Evolutionary conservation across 2,797 vertebrate genomes (phyloP).

Genomic region (Ctenosaura bakeri): DNA sequence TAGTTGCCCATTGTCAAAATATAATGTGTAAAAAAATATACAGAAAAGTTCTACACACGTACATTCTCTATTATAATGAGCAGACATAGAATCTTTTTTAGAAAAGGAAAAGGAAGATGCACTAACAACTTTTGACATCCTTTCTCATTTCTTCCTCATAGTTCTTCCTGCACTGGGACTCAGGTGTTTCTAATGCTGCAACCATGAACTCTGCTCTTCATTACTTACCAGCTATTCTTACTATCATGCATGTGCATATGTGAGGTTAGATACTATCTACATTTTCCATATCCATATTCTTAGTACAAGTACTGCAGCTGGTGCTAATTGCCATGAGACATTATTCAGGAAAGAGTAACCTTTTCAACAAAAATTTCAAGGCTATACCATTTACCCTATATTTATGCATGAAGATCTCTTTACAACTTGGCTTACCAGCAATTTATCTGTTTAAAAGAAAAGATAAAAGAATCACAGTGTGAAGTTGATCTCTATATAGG

Average conservation of each 20-base stretch:
- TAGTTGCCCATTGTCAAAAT: too few species aligned
- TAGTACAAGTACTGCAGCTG: conserved; percentile 39
- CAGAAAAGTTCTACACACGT: too few species aligned
- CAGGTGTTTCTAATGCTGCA: conserved; percentile 66
- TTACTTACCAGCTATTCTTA: conserved; percentile 62
- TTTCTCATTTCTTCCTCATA: conserved; percentile 68
- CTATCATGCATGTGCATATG: conserved; percentile 64
- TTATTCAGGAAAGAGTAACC: conserved; percentile 36
- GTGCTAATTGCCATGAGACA: conserved; percentile 52
- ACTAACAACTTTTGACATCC: conserved; percentile 67
- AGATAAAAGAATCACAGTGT: not conserved
- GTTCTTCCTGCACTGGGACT: conserved; percentile 59
- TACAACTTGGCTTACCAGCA: not conserved
- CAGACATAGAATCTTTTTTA: conserved; percentile 31
- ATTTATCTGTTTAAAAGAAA: not conserved
- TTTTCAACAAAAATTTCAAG: conserved; percentile 35
- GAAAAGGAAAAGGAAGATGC: conserved; percentile 52
- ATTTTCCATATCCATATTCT: conserved; percentile 48
- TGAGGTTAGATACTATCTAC: conserved; percentile 51
- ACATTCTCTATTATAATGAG: not conserved
- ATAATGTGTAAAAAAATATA: too few species aligned
- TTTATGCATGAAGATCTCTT: not conserved
- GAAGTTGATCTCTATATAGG: not conserved
- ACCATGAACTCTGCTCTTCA: conserved; percentile 62
- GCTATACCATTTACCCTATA: conserved; percentile 12